Percentiles rank a stretch among this genome's conserved stretches.
These are phyloP conservation scores for Lithobates sylvaticus DNA, from an alignment of 2,797 vertebrate genomes.

Conservation along the genomic window DNA sequence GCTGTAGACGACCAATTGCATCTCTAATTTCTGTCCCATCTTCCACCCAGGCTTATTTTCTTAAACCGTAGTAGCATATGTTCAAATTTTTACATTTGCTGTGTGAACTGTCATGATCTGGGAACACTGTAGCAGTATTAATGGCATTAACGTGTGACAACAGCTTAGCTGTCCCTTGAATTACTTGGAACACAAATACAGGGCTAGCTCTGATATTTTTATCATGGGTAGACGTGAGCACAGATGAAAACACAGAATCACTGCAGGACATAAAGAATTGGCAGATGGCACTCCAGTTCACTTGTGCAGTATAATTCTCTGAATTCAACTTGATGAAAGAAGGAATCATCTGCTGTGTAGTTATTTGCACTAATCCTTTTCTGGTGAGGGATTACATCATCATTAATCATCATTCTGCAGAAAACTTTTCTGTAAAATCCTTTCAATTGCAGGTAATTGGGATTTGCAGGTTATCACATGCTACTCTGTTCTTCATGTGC, in stretches of 20 bases:
- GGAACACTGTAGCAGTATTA: too few species aligned
- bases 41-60: not conserved
- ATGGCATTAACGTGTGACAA: too few species aligned
- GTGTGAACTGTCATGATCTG: too few species aligned
- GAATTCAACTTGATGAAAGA: conserved; percentile 59
- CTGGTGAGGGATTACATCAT: conserved; percentile 65
- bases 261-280: conserved; percentile 9
- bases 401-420: conserved; percentile 61
- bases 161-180: not conserved
- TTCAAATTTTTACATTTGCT: too few species aligned
- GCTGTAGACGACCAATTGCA: too few species aligned
- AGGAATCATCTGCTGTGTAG: conserved; percentile 47
- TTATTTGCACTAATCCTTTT: conserved; percentile 65
- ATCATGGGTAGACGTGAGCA: not conserved
- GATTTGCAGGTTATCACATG: conserved; percentile 41
- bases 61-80: not conserved
- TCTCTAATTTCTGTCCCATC: too few species aligned
- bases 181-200: not conserved
- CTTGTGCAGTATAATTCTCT: conserved; percentile 58
- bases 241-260: not conserved
- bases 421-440: conserved; percentile 59
- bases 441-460: conserved; percentile 51
- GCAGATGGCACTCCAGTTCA: not conserved
- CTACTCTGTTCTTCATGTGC: conserved; percentile 8
- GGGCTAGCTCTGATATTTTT: not conserved